Percentiles rank a stretch among this genome's conserved stretches.
Evolutionary conservation across 2,888 invertebrate genomes (phyloP).

Genomic region (Copidosoma aretas): DNA sequence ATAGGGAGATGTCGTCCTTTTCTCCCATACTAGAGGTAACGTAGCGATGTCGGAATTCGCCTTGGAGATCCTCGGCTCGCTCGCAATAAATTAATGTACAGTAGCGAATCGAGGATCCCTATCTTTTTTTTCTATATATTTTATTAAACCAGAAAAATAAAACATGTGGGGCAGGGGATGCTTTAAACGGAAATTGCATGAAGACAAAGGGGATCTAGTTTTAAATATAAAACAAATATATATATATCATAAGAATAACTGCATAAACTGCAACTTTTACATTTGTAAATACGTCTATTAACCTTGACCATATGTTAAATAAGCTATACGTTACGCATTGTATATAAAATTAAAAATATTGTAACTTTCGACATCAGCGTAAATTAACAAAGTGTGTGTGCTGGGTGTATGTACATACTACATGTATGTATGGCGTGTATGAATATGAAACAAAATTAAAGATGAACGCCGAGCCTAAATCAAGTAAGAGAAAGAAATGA

Average conservation of each 20-base stretch:
- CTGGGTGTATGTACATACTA: too few relatives aligned
- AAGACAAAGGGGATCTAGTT: conserved; percentile 27
- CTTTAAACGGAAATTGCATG: conserved; percentile 4
- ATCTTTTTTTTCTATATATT: conserved; percentile 32
- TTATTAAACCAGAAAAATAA: conserved; percentile 18
- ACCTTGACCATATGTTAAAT: conserved; percentile 40
- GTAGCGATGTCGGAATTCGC: conserved; percentile 25
- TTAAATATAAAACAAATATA: conserved; percentile 21
- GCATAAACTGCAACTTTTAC: conserved; percentile 22
- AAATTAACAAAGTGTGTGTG: conserved; percentile 11
- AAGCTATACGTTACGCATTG: conserved; percentile 40
- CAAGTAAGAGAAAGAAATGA: conserved; percentile 30
- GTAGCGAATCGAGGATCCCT: conserved; percentile 17
- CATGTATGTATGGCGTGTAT: conserved; percentile 22
- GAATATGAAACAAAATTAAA: conserved; percentile 19
- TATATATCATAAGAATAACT: too few relatives aligned
- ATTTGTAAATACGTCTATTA: conserved; percentile 57
- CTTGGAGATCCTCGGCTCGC: conserved; percentile 2
- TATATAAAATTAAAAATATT: conserved; percentile 31
- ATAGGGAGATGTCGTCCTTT: conserved; percentile 22
- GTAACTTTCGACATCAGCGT: conserved; percentile 22
- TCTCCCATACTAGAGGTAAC: conserved; percentile 10
- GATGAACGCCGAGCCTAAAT: background rate
- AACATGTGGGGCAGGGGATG: conserved; percentile 14
- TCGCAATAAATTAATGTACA: background rate